A percentile compares a stretch with the other conserved stretches of the same genome.
Conservation (phyloP, 2,113 vertebrate species). For the Holacanthus passer region DNA sequence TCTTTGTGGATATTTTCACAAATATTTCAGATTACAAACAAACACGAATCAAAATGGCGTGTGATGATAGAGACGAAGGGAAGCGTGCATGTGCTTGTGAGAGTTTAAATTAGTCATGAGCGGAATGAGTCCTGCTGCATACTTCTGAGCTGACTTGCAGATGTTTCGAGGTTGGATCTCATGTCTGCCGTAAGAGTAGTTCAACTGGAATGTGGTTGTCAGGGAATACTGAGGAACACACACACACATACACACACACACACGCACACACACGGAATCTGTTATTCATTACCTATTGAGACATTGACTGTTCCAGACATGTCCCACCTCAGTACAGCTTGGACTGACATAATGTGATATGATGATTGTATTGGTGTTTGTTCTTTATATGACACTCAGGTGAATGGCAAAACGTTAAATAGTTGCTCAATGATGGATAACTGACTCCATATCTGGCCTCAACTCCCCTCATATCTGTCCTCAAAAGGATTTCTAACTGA, state of each 20-base stretch:
- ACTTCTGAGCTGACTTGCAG: conserved; percentile 48
- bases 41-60: background rate
- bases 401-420: background rate
- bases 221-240: conserved; percentile 37
- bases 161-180: conserved; percentile 39
- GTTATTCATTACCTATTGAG: conserved; percentile 15
- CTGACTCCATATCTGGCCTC: conserved; percentile 2
- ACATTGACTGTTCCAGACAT: background rate
- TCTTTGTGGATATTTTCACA: background rate
- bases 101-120: conserved; percentile 19
- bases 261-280: background rate
- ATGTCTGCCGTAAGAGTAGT: conserved; percentile 25
- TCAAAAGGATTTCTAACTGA: background rate
- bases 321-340: background rate
- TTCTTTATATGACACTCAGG: background rate
- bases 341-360: background rate
- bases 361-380: background rate
- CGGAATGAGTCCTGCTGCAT: conserved; percentile 28
- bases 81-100: conserved; percentile 43
- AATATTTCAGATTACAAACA: conserved; percentile 1
- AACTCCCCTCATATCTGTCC: background rate
- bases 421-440: background rate
- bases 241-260: conserved; percentile 11
- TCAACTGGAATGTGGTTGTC: conserved; percentile 61
- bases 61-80: background rate